Conservation (phyloP, 2,113 vertebrate genomes). For the Rhadina sibilatrix region DNA sequence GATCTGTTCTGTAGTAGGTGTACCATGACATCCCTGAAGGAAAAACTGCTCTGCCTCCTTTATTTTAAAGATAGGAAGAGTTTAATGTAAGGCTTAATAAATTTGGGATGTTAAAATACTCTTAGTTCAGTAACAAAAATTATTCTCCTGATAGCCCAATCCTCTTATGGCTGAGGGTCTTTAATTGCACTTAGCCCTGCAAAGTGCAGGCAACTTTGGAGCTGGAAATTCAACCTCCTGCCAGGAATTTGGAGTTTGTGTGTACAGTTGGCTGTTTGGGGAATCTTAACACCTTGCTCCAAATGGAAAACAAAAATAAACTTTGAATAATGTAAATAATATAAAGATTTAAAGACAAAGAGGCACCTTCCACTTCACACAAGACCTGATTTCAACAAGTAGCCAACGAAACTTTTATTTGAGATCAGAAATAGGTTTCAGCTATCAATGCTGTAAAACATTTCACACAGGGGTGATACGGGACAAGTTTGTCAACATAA, state of each 20-base stretch:
- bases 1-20: neutral
- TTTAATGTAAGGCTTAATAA: neutral
- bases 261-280: fast-evolving
- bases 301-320: neutral
- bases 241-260: neutral
- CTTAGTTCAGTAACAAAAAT: neutral
- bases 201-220: neutral
- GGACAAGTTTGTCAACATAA: neutral
- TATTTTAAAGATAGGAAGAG: neutral
- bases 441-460: neutral
- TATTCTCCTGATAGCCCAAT: neutral
- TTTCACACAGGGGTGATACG: fast-evolving
- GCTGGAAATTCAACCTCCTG: neutral
- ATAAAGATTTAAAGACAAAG: neutral
- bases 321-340: neutral
- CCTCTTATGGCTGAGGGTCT: neutral
- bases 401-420: neutral
- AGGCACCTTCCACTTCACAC: neutral
- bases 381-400: neutral
- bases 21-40: fast-evolving
- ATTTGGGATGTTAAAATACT: neutral
- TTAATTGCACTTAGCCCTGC: neutral
- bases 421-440: neutral
- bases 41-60: neutral
- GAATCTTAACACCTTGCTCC: neutral